Percentiles rank a stretch among this genome's conserved stretches.
Evolutionary conservation across 2,113 vertebrate species (phyloP).

Genomic region (Girardinichthys multiradiatus): DNA sequence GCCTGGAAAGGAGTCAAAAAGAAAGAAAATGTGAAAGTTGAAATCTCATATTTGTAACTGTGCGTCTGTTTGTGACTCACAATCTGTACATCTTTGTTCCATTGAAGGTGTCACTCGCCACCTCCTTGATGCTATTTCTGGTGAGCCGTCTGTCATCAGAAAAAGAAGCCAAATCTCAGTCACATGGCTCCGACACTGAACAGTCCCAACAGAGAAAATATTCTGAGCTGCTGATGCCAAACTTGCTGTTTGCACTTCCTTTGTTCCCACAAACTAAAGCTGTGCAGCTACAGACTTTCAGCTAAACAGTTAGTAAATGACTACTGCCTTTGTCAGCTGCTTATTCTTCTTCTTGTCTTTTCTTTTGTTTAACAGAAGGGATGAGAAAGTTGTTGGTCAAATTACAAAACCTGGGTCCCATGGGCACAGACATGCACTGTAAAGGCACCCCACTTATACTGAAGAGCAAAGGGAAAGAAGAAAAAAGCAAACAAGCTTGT

Average conservation of each 20-base stretch:
- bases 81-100: slow-evolving; percentile 89
- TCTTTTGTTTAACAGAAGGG: slow-evolving; percentile 3
- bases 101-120: slow-evolving; percentile 92
- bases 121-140: slow-evolving; percentile 92
- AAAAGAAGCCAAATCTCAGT: slow-evolving; percentile 57
- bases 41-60: slow-evolving; percentile 32
- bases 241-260: slow-evolving; percentile 35
- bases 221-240: slow-evolving; percentile 19
- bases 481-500: not conserved
- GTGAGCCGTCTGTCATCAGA: slow-evolving; percentile 86
- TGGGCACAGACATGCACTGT: not conserved
- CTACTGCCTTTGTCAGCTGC: not conserved
- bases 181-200: slow-evolving; percentile 33
- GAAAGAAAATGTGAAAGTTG: not conserved
- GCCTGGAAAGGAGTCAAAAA: slow-evolving; percentile 71
- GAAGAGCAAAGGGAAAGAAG: not conserved
- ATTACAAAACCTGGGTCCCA: not conserved
- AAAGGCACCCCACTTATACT: not conserved
- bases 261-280: slow-evolving; percentile 33
- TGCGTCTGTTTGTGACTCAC: slow-evolving; percentile 79
- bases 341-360: not conserved
- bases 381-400: not conserved
- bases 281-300: slow-evolving; percentile 7
- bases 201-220: slow-evolving; percentile 30
- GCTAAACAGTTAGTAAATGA: slow-evolving; percentile 3